Conservation (phyloP, 2,113 vertebrate species). For the Seriola aureovittata region DNA sequence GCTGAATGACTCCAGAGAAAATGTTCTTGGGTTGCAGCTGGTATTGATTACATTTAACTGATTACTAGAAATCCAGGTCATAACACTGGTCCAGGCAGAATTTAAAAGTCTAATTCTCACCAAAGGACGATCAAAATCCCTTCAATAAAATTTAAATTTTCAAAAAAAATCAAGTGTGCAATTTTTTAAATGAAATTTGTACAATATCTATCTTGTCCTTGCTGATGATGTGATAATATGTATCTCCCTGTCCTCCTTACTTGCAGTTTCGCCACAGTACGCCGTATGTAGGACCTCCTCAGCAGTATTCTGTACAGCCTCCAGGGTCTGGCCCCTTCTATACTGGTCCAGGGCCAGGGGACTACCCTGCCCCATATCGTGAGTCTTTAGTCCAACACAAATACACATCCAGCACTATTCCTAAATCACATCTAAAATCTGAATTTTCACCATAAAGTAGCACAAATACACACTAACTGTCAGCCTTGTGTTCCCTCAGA, state of each 20-base stretch:
- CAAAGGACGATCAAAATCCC: background rate
- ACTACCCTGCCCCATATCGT: conserved; percentile 95
- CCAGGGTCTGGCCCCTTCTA: conserved; percentile 95
- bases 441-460: background rate
- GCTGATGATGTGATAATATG: background rate
- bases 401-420: background rate
- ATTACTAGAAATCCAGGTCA: background rate
- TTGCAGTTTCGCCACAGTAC: conserved; percentile 94
- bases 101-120: background rate
- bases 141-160: background rate
- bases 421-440: conserved; percentile 3
- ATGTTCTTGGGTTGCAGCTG: background rate
- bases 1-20: background rate
- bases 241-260: conserved; percentile 21
- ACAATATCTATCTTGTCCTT: background rate
- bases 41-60: background rate
- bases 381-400: conserved; percentile 72
- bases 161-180: background rate
- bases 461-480: conserved; percentile 12
- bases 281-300: conserved; percentile 93
- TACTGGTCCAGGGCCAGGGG: conserved; percentile 94
- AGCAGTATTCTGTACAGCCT: conserved; percentile 96
- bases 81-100: background rate
- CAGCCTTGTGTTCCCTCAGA: background rate
- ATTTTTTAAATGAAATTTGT: background rate